Base-by-base conservation (phyloP, 2,797 vertebrate species). In the Mus minutoides region DNA sequence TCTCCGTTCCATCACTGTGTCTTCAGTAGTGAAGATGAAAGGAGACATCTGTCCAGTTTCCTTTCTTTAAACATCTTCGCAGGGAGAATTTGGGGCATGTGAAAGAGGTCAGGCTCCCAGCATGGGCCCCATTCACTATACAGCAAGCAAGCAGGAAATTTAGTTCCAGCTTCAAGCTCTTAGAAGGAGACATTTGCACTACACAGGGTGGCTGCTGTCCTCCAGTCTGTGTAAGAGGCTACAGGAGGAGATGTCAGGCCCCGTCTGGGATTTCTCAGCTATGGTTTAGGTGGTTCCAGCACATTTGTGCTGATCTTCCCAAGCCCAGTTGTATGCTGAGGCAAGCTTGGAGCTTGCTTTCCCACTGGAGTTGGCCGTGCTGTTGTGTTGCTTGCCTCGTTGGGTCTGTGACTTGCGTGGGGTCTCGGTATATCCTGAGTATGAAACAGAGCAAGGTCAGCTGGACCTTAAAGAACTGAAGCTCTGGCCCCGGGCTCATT, bases 11-110 rank as follows among this genome's bases (percentile, higher is more conserved):
- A 91, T 60, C 60, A n/a, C 90, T 82, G 79, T 94, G 76, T 88
- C 89, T 88, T 83, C 78, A 95, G 80, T 54, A 80, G 85, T 89
- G 92, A 92, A 46, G 56, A 93, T 79, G 79, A 96, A 94, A 92
- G 73, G 96, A 94, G 93, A 95, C 97, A 96, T 95, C 96, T 97
- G 96, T 88, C 73, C 56, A n/a, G 76, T 54, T 62, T 62, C n/a
- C 91, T 96, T 77, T 88, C 34, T n/a, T n/a, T 34, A 60, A 58
- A 92, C 90, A 78, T 56, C 73, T 78, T 82, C 49, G 10, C 0
- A 40, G 91, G 73, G 96, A 67, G 97, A 93, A 92, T 91, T 86
- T 60, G 31, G 93, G 52, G 93, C 82, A 58, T 89, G 94, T 52
- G 85, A 37, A 46, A 54, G 83, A 58, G 85, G 88, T 91, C 96